Base-by-base conservation (phyloP, 1,140 invertebrate species). In the Leptinotarsa undecemlineata region DNA sequence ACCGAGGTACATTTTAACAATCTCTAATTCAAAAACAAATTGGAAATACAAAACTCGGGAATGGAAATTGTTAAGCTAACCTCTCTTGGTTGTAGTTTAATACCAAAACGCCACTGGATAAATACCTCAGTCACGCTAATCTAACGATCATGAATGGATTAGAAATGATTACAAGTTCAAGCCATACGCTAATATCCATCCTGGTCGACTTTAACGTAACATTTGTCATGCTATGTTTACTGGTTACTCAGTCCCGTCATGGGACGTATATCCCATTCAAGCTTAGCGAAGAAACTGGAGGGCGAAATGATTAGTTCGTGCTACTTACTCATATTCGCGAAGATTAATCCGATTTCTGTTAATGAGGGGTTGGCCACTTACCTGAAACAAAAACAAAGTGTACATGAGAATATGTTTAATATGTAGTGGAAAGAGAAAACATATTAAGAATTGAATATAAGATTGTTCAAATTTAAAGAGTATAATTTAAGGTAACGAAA, bases 91-190 rank as follows among this genome's bases (percentile, higher is more conserved):
- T 42, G 33, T 8, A 42, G 33, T 42, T 42, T 42, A 42, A 8
- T 42, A 42, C 33, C 33, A 42, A 42, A 42, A 64, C 67, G 26
- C 67, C 67, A 48, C 67, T 68, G 67, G 42, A 20, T 68, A 48
- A 21, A 11, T 68, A 19, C 26, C 67, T 5, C 23, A 68, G 26
- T 48, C 42, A 33, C 23, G 67, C 67, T 42, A 48, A 68, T 33
- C 15, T 68, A 20, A 68, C 33, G 67, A 15, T 68, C 42, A 20
- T 68, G 67, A 68, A 68, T 48, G 67, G 67, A 68, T 68, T 68
- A 68, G 26, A 14, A 68, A 33, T 48, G 67, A 68, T 48, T 68
- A 68, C 67, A 68, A 68, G 67, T 68, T 68, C 4, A 68, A 47
- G 42, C 67, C 0, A 48, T 17, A n/a, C 63, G 63, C 19, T 64